Evolutionary conservation across 2,888 invertebrate genomes (phyloP).

Genomic region (Frankliniella intonsa): DNA sequence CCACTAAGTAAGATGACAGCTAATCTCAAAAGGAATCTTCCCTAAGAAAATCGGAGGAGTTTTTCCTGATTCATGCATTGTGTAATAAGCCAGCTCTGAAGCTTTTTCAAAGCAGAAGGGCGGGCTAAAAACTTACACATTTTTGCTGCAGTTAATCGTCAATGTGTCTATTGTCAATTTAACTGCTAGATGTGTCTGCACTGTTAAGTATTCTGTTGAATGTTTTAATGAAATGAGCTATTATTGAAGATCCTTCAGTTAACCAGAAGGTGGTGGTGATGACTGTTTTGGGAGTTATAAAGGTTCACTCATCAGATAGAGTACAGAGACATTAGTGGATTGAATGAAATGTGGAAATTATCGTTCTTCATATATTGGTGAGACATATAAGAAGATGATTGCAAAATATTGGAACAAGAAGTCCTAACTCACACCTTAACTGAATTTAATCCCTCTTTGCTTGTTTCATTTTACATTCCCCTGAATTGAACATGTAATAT

Average conservation of each 20-base stretch:
- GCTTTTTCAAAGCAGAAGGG: no score
- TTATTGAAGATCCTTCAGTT: not conserved
- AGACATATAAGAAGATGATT: not conserved
- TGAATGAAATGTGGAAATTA: not conserved
- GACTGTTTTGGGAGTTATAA: not conserved
- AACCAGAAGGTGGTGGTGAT: not conserved
- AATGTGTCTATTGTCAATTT: not conserved
- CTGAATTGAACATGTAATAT: not conserved
- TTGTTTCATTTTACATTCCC: slow-evolving; percentile 21
- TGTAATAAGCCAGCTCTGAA: no score
- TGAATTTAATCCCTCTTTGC: slow-evolving; percentile 24
- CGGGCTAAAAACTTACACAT: not conserved
- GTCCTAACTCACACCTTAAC: not conserved
- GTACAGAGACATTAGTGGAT: not conserved
- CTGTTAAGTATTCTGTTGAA: not conserved
- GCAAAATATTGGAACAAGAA: not conserved
- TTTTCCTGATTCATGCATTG: not conserved
- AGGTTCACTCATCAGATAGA: not conserved
- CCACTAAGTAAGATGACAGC: not conserved
- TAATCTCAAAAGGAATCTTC: no score
- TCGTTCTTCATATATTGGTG: not conserved
- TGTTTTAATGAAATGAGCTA: slow-evolving; percentile 11
- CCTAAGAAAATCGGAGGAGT: no score
- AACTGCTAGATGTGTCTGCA: not conserved
- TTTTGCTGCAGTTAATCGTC: not conserved